Percentiles rank a stretch among this genome's conserved stretches.
These are phyloP conservation scores for Pedicia rivosa DNA, from an alignment of 2,888 invertebrate species.

Conservation along the genomic window DNA sequence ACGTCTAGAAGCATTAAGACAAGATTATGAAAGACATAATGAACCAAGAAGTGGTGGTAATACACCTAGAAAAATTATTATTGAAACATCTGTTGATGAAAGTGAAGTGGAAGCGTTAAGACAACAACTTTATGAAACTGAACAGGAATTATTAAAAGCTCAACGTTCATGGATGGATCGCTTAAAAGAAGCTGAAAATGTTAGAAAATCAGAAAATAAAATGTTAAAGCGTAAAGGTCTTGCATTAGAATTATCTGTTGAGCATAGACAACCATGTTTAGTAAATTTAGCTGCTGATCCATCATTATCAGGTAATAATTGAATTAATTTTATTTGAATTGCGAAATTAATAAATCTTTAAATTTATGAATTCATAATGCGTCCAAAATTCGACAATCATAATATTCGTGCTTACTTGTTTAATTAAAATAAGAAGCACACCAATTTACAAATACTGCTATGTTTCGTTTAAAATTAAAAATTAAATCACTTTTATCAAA, in stretches of 20 bases:
- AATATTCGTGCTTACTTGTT: no score
- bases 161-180: slow-evolving; percentile 38
- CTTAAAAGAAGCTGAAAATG: slow-evolving; percentile 31
- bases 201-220: slow-evolving; percentile 27
- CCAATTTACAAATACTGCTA: no score
- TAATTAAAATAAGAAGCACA: no score
- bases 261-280: slow-evolving; percentile 36
- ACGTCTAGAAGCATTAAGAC: slow-evolving; percentile 39
- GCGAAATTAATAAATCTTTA: no score
- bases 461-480: not conserved
- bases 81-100: slow-evolving; percentile 27
- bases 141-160: slow-evolving; percentile 39
- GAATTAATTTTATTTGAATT: no score
- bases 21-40: slow-evolving; percentile 37
- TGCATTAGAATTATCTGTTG: slow-evolving; percentile 32
- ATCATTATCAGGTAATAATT: slow-evolving; percentile 36
- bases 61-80: slow-evolving; percentile 24
- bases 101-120: slow-evolving; percentile 41
- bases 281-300: slow-evolving; percentile 48
- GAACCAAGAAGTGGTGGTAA: slow-evolving; percentile 17
- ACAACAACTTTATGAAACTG: slow-evolving; percentile 40
- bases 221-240: slow-evolving; percentile 39
- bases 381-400: no score
- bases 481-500: not conserved
- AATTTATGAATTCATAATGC: no score